A percentile compares a stretch with the other conserved stretches of the same genome.
These are phyloP conservation scores for Typhlomys cinereus DNA, from an alignment of 2,113 vertebrate genomes.

Conservation along the genomic window DNA sequence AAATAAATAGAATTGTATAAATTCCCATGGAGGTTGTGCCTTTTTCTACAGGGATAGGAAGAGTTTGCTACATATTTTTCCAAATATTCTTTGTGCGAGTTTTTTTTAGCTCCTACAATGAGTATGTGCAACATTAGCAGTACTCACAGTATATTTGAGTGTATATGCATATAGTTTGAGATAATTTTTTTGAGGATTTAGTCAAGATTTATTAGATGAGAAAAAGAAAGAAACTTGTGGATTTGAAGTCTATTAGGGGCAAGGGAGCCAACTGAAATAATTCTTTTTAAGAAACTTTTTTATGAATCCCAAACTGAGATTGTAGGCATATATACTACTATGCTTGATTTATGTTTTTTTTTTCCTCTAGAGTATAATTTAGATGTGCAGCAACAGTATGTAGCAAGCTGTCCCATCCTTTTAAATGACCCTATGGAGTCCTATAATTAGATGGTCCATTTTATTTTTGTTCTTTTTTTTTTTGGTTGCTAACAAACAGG, in stretches of 20 bases:
- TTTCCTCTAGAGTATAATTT: background rate
- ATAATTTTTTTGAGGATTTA: background rate
- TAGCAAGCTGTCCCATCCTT: background rate
- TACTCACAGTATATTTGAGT: background rate
- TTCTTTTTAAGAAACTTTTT: too few relatives aligned
- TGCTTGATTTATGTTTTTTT: background rate
- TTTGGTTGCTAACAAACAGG: background rate
- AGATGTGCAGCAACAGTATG: background rate
- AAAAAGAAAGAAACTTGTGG: too few relatives aligned
- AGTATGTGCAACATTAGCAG: too few relatives aligned
- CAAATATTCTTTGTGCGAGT: background rate
- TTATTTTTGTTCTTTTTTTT: conserved; percentile 17
- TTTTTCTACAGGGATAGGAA: background rate
- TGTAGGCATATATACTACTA: background rate
- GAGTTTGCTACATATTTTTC: conserved; percentile 30
- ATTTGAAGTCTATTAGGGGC: too few relatives aligned
- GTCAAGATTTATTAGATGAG: too few relatives aligned
- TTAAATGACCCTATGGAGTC: background rate
- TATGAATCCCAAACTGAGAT: too few relatives aligned
- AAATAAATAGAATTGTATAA: background rate
- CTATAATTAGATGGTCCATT: background rate
- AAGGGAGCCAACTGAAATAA: too few relatives aligned
- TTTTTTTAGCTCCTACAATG: background rate
- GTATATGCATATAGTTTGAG: background rate
- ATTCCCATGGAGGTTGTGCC: background rate